Conservation (phyloP, 2,797 vertebrate genomes). For the Calcarius lapponicus region DNA sequence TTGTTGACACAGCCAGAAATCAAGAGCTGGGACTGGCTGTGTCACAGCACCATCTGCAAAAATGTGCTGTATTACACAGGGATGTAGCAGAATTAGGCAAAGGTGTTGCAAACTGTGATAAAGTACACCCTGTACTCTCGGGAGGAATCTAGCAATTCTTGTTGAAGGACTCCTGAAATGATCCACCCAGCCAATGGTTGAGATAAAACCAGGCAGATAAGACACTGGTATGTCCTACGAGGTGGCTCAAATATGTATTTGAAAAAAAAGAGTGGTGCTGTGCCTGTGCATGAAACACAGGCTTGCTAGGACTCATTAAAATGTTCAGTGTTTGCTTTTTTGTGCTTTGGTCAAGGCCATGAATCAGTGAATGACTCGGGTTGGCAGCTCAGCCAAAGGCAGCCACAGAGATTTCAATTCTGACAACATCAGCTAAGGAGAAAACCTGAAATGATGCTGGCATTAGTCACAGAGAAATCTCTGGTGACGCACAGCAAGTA, state of each 20-base stretch:
- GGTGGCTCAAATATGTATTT: not conserved
- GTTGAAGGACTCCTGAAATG: not conserved
- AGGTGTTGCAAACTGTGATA: not conserved
- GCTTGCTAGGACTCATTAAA: not conserved
- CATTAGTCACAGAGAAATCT: not conserved
- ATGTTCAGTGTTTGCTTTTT: not conserved
- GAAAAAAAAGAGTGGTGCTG: not conserved
- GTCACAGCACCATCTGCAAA: not conserved
- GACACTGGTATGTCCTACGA: not conserved
- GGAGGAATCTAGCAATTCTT: not conserved
- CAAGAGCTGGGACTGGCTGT: not conserved
- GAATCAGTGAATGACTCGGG: not conserved
- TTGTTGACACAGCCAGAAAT: not conserved
- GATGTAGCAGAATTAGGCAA: not conserved
- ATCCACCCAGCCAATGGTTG: not conserved
- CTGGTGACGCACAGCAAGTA: not conserved
- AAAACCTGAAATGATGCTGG: not conserved
- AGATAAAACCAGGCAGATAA: not conserved
- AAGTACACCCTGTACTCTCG: not conserved
- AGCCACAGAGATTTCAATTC: not conserved
- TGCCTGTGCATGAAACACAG: not conserved
- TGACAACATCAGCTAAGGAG: not conserved
- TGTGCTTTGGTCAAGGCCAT: not conserved
- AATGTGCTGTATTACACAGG: not conserved
- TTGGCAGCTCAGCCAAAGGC: not conserved